Conservation (phyloP, 2,797 vertebrate species). For the Emydoidea blandingii region DNA sequence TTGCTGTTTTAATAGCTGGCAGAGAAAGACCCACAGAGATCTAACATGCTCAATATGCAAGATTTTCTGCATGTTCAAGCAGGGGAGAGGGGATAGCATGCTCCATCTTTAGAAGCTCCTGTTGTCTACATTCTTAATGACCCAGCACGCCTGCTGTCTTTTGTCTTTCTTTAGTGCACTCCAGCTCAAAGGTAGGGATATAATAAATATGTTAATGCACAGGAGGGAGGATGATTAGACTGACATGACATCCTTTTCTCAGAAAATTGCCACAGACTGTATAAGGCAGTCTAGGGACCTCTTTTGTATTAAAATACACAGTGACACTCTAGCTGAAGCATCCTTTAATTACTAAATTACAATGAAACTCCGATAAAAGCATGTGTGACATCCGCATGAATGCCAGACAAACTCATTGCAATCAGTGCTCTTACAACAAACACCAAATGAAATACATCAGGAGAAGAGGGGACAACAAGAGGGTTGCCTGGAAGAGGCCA, state of each 20-base stretch:
- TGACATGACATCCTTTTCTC: conserved; percentile 22
- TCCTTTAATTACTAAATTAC: conserved; percentile 41
- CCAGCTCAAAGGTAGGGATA: conserved; percentile 4
- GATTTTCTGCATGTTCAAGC: neutral
- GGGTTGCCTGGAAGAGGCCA: neutral
- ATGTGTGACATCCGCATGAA: neutral
- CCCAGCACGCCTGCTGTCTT: conserved; percentile 6
- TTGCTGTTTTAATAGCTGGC: neutral
- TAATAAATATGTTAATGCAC: conserved; percentile 55
- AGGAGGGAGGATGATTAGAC: conserved; percentile 48
- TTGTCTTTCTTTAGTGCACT: conserved; percentile 27
- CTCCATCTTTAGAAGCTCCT: conserved; percentile 1
- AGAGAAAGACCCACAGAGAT: neutral
- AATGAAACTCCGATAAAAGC: conserved; percentile 19
- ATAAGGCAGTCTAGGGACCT: neutral
- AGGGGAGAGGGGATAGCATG: neutral
- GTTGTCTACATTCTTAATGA: conserved; percentile 44
- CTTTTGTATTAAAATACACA: conserved; percentile 34
- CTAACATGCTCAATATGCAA: conserved; percentile 24
- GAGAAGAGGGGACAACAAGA: neutral
- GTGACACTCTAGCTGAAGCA: neutral
- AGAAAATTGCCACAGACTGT: conserved; percentile 13
- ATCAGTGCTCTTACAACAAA: neutral
- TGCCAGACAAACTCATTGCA: neutral
- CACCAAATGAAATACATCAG: neutral